Conservation (phyloP, 2,888 invertebrate genomes). For the Pycnomerus fuliginosus region DNA sequence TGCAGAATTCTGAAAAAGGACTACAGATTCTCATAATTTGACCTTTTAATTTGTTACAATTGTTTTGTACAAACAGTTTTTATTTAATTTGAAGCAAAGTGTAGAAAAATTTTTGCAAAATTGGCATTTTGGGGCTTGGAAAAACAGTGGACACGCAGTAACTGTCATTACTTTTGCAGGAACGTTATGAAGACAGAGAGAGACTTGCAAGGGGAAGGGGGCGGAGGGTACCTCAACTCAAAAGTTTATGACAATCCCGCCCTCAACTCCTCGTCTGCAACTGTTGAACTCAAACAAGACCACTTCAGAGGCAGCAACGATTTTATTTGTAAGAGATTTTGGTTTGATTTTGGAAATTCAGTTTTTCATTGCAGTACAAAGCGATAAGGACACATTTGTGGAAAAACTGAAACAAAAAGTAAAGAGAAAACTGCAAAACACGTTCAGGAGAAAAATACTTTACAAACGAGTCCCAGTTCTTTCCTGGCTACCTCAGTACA, state of each 20-base stretch:
- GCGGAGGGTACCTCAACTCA: constrained; percentile 39
- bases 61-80: too few relatives aligned
- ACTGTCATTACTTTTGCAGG: too few relatives aligned
- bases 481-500: constrained; percentile 77
- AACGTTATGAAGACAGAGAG: constrained; percentile 30
- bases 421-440: constrained; percentile 1
- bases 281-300: too few relatives aligned
- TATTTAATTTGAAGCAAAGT: too few relatives aligned
- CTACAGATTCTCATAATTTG: too few relatives aligned
- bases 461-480: constrained; percentile 73
- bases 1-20: too few relatives aligned
- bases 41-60: too few relatives aligned
- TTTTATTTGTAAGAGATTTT: constrained; percentile 56
- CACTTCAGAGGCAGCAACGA: constrained; percentile 60
- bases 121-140: too few relatives aligned
- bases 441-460: constrained; percentile 50
- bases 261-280: constrained; percentile 42
- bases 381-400: not conserved
- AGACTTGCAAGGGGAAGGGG: constrained; percentile 43
- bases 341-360: too few relatives aligned
- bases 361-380: too few relatives aligned
- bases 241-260: constrained; percentile 51
- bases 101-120: too few relatives aligned
- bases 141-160: too few relatives aligned
- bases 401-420: not conserved